These are phyloP conservation scores for Melanotus villosus DNA, from an alignment of 2,888 invertebrate species.

Conservation along the genomic window DNA sequence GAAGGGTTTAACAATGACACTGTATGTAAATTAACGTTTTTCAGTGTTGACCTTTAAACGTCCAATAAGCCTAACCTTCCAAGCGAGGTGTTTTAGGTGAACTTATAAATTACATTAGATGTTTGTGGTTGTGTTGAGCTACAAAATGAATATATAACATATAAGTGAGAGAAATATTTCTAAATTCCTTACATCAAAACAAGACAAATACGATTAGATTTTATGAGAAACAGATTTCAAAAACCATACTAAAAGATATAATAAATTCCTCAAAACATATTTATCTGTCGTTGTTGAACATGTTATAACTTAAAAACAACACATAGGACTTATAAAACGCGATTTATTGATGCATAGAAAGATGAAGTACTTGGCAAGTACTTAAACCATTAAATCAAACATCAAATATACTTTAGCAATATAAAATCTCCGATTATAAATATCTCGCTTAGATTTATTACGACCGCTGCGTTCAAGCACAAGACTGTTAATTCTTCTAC, in stretches of 20 bases:
- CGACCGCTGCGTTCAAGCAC: too few relatives aligned
- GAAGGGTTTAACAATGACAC: too few relatives aligned
- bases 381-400: slow-evolving; percentile 26
- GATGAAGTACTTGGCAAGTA: slow-evolving; percentile 34
- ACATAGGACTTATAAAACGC: slow-evolving; percentile 21
- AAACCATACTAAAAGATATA: slow-evolving; percentile 9
- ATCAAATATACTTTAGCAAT: slow-evolving; percentile 13
- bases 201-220: not conserved
- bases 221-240: slow-evolving; percentile 7
- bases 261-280: slow-evolving; percentile 25
- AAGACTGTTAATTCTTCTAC: too few relatives aligned
- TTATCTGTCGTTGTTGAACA: slow-evolving; percentile 25
- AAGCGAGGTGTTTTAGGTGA: too few relatives aligned
- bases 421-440: not conserved
- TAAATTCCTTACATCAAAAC: not conserved
- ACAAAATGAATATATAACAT: too few relatives aligned
- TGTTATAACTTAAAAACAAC: slow-evolving; percentile 32
- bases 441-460: not conserved
- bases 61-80: too few relatives aligned
- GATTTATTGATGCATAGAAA: slow-evolving; percentile 29
- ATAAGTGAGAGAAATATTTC: not conserved
- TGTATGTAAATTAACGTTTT: too few relatives aligned
- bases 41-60: too few relatives aligned
- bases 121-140: too few relatives aligned
- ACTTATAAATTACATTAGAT: too few relatives aligned